Evolutionary conservation across 2,888 invertebrate genomes (phyloP), one percentile per base, ranked within the genome.

Genomic region (Drosophila dives): DNA sequence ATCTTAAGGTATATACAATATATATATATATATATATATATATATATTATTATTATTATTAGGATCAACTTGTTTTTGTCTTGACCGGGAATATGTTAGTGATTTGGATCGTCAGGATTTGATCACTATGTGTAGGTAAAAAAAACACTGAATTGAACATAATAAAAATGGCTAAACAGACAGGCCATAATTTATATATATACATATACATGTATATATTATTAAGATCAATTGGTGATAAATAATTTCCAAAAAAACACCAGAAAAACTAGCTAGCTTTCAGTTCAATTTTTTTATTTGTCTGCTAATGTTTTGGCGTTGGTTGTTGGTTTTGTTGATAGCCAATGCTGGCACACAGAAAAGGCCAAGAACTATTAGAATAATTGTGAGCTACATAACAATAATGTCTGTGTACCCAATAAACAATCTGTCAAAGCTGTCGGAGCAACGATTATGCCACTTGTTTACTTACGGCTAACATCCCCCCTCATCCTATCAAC

Each of bases 371-470:
- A 63, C 38, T 32, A 29, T 38, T n/a, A 33, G 20, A 51, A 54
- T 20, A 45, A 15, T 15, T 49, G 45, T 32, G 40, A 11, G 48
- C 2, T 8, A 23, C 10, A n/a, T 17, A 45, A 49, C 23, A 61
- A 38, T 10, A 38, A 33, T 49, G 54, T 26, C 29, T 50, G 42
- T 54, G 54, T 48, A 34, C 20, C 68, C 64, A 80, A 82, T 66
- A 71, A 80, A 63, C 53, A 81, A 83, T 83, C 84, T 81, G 83
- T 84, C 86, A 86, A 80, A 81, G 75, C 77, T 83, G 86, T 81
- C 86, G 80, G 65, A 66, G 71, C 72, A 69, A 51, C 75, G 68
- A 70, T 81, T 80, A 72, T 72, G 83, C 80, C 83, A 83, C 83
- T 87, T 85, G 85, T 78, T 81, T 70, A 77, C 42, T 54, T 56